Evolutionary conservation across 2,888 invertebrate genomes (phyloP), one percentile per base, ranked within the genome.

Genomic region (Diarsia mendica): DNA sequence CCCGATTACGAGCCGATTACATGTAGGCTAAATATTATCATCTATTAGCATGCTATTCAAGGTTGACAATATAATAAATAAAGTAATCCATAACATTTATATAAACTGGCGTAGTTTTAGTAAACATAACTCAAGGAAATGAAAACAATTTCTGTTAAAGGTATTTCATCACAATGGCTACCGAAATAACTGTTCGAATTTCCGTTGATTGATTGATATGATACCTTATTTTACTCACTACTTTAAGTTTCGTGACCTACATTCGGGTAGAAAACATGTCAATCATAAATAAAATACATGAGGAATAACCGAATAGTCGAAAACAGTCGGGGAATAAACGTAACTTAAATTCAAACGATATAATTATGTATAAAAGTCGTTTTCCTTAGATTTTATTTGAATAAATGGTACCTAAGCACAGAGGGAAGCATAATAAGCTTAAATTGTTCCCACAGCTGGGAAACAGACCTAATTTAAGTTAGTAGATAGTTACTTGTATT

Each of bases 231-330:
- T 55, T 75, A 61, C 65, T 48, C 55, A 28, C 33, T 51, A 60
- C 53, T 33, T 44, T 60, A 55, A 65, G 39, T 66, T 83, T 82
- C 88, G 87, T 89, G 90, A 88, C 87, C 86, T 72, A 83, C 75
- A 85, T 85, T 81, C 77, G 66, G 20, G 71, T 83, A 85, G 80
- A 78, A 87, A 87, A 86, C 89, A 83, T 90, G 89, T 90, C 91
- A 89, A 88, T 92, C 89, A 90, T 77, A 85, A 84, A 90, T 79
- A 85, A 84, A 77, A 84, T 28, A 28, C 83, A 76, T 82, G 28
- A 73, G 72, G 75, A 85, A 85, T 85, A 66, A 67, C 69, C 1
- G 48, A 70, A 70, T 64, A 67, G 55, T 63, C 63, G 2, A 61
- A 58, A 58, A 68, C 65, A 61, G 49, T 11, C 20, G 5, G 0